phyloP scores from a whole-genome alignment of 1,140 invertebrate genomes.

The Aplysia californica region DNA sequence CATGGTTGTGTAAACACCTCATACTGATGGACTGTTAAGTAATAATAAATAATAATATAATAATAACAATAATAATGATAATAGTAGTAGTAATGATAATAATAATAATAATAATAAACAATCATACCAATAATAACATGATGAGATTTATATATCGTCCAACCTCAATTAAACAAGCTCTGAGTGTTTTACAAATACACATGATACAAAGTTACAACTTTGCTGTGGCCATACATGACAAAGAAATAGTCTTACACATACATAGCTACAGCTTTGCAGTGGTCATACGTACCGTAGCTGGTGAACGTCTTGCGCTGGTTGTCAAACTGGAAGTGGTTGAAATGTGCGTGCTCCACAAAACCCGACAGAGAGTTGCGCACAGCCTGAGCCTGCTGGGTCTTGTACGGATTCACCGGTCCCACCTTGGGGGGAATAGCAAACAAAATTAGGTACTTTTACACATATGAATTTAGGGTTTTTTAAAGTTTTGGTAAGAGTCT shows the following conservation, averaged over 20 bases:
- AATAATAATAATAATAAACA: not conserved
- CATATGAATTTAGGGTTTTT: not conserved
- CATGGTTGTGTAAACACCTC: too few relatives aligned
- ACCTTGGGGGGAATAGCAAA: slow-evolving; percentile 61
- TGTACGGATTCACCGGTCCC: slow-evolving; percentile 92
- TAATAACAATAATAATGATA: not conserved
- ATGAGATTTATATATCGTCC: too few relatives aligned
- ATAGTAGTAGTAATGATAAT: not conserved
- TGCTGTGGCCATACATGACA: not conserved
- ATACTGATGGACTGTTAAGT: too few relatives aligned
- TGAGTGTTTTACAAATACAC: not conserved
- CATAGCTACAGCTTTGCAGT: too few relatives aligned
- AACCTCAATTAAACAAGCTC: too few relatives aligned
- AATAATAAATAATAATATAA: not conserved
- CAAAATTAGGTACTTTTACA: not conserved
- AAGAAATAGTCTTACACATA: not conserved
- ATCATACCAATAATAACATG: too few relatives aligned
- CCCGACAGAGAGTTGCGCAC: slow-evolving; percentile 93
- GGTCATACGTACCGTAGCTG: slow-evolving; percentile 87
- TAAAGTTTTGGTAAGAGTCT: not conserved
- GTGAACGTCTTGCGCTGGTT: slow-evolving; percentile 94
- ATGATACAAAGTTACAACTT: not conserved
- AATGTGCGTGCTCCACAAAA: slow-evolving; percentile 93
- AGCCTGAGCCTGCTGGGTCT: slow-evolving; percentile 88
- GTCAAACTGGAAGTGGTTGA: slow-evolving; percentile 98